phyloP scores from a whole-genome alignment of 2,797 vertebrate genomes.

The Pseudopleuronectes americanus region DNA sequence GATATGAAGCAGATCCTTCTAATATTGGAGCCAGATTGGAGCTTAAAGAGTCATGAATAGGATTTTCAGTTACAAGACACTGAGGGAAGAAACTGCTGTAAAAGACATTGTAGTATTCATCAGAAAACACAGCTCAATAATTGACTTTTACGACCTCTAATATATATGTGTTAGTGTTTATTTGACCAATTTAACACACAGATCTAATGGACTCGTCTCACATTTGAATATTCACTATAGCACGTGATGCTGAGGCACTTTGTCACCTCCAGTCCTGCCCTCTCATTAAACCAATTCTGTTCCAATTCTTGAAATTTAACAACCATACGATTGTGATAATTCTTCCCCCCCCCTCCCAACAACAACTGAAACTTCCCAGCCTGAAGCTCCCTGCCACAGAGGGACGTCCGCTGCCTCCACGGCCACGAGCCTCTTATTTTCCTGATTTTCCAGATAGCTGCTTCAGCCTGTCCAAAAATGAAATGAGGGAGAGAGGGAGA shows the following conservation, averaged over 20 bases:
- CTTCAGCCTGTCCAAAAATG: slow-evolving; percentile 50
- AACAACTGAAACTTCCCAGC: slow-evolving; percentile 24
- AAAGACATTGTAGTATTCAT: background rate
- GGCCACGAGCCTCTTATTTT: slow-evolving; percentile 56
- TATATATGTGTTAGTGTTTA: background rate
- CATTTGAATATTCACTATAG: background rate
- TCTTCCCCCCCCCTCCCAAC: background rate
- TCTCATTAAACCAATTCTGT: background rate
- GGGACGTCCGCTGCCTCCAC: slow-evolving; percentile 34
- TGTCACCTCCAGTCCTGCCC: background rate
- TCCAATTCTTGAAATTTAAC: background rate
- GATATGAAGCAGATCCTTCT: slow-evolving; percentile 36
- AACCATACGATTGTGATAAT: background rate
- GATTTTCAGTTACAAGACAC: slow-evolving; percentile 17
- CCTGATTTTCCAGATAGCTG: slow-evolving; percentile 68
- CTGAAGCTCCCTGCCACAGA: slow-evolving; percentile 40
- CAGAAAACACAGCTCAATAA: too few species aligned
- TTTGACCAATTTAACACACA: background rate
- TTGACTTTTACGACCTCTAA: background rate
- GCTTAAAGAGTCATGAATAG: slow-evolving; percentile 41
- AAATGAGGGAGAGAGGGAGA: slow-evolving; percentile 18
- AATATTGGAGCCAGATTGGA: slow-evolving; percentile 24
- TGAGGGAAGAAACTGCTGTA: background rate
- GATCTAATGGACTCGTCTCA: background rate
- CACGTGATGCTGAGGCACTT: background rate